Base-by-base conservation (phyloP, 2,888 invertebrate species). In the Heliconius cydno region DNA sequence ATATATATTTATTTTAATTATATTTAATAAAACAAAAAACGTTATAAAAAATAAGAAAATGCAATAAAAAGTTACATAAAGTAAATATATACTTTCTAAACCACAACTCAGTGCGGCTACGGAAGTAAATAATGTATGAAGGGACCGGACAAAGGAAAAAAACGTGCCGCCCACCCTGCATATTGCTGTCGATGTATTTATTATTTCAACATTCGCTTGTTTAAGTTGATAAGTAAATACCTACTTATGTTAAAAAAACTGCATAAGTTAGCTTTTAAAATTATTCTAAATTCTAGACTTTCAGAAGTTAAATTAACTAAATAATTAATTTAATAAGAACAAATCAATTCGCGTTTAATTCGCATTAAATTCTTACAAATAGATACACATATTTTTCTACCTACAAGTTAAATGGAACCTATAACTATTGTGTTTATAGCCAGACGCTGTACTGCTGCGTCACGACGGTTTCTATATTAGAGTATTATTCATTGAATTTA, bases 61-160 rank as follows among this genome's bases (percentile, higher is more conserved):
- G n/a, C n/a, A 57, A 60, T 60, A n/a, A 60, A 73, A 57, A 5
- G 57, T 9, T 34, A 6, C 15, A 28, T 60, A 34, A 57, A n/a
- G n/a, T 60, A 57, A 73, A 57, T 57, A 73, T 57, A 52, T 57
- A 34, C 19, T 57, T 57, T 30, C n/a, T 60, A 57, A 73, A 4
- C 57, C 73, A 13, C 57, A 73, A n/a, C 34, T n/a, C 73, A 60
- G 73, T 73, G 60, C 73, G 7, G 30, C 22, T 72, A 22, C 52
- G 34, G 30, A 57, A 57, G 34, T 73, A 57, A 73, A 73, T 73
- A 73, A 73, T 73, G 73, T 73, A 73, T 73, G 34, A 73, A 57
- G 57, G 73, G 57, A 73, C 34, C 57, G 34, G 34, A 73, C 72
- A 22, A 57, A 57, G 30, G 72, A 7, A 72, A 60, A 57, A 12